Base-by-base conservation (phyloP, 2,888 invertebrate species). In the Sinodicranocentrus sp. region DNA sequence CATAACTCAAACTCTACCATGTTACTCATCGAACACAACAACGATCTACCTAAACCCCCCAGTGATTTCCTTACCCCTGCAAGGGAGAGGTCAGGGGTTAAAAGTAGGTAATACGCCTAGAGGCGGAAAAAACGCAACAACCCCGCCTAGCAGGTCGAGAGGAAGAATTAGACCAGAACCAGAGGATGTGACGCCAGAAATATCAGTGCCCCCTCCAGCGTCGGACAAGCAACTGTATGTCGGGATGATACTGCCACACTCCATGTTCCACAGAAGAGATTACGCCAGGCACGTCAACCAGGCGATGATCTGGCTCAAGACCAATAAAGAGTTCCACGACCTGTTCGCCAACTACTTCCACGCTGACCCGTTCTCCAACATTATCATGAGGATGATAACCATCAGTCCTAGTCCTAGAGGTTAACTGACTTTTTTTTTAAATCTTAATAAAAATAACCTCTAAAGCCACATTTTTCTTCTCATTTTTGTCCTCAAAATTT, bases 371-470 rank as follows among this genome's bases (percentile, higher is more conserved):
- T 93, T 94, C 79, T 93, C 92, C 89, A 63, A 76, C 25, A 8
- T 76, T 6, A 28, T 65, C 1, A 92, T 92, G 89, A 92, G 93
- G 80, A 93, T 94, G 92, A 94, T 95, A 93, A 93, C 93, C 83
- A 91, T 95, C 82, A 94, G 94, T 85, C 95, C 95, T 33, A 94
- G 94, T 91, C 95, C 95, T 79, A 94, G 94, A 92, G 94, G 94
- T 95, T 15, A 44, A n/a, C 19, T 17, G 2, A 28, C 26, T n/a
- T n/a, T n/a, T n/a, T n/a, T n/a, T n/a, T n/a, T n/a, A n/a, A n/a
- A n/a, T n/a, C n/a, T n/a, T n/a, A 17, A 52, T 17, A 52, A 52
- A 52, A 52, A 52, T n/a, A n/a, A n/a, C n/a, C n/a, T n/a, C n/a
- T n/a, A n/a, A n/a, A n/a, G n/a, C n/a, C n/a, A n/a, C n/a, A n/a